phyloP scores from a whole-genome alignment of 2,888 invertebrate genomes.

The Dorcus hopei region DNA sequence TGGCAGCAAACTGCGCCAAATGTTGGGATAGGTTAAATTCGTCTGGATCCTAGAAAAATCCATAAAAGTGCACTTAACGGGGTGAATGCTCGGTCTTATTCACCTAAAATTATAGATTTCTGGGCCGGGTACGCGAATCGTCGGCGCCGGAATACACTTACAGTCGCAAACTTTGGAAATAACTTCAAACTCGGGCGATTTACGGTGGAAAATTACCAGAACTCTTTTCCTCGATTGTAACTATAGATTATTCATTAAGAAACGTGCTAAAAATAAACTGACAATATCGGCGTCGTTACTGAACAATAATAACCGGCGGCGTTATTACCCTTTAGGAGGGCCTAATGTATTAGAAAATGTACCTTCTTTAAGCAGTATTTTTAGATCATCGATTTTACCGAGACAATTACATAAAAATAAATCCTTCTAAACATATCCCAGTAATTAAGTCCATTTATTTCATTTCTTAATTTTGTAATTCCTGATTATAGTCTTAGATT shows the following conservation, averaged over 20 bases:
- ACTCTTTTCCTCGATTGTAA: neutral
- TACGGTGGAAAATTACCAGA: neutral
- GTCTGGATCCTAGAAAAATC: neutral
- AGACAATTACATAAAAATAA: no score
- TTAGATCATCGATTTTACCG: no score
- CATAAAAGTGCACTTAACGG: conserved; percentile 2
- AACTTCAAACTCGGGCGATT: neutral
- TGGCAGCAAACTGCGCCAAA: neutral
- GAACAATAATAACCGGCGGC: conserved; percentile 6
- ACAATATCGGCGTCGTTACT: neutral
- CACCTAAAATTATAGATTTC: conserved; percentile 17
- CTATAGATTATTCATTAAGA: neutral
- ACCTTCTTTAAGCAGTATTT: no score
- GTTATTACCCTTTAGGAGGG: conserved; percentile 1
- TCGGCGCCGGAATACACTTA: conserved; percentile 22
- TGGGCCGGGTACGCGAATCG: conserved; percentile 17
- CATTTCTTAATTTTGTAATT: no score
- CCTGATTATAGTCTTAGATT: no score
- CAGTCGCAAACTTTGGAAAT: conserved; percentile 14
- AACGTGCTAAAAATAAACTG: neutral
- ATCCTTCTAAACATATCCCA: no score
- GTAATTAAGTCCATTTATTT: no score
- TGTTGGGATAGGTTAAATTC: neutral
- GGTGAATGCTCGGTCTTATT: conserved; percentile 18
- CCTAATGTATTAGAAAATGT: no score